Conservation (phyloP, 1,140 invertebrate species). For the Apis mellifera region Amel_HAv3.1 CM009939.2:5626501-5627000, state of each 20-base stretch:
- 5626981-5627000: constrained; percentile 12
- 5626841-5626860: constrained; percentile 50
- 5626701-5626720: neutral
- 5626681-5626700: no score
- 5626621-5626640: no score
- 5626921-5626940: constrained; percentile 7
- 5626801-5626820: neutral
- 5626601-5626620: no score
- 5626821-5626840: constrained; percentile 34
- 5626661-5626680: no score
- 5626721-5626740: constrained; percentile 20
- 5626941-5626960: neutral
- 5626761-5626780: constrained; percentile 33
- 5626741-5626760: constrained; percentile 26
- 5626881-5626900: constrained; percentile 28
- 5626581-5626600: no score
- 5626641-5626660: no score
- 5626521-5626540: no score
- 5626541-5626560: no score
- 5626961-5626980: neutral
- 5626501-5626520: no score
- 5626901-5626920: constrained; percentile 39
- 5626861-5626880: constrained; percentile 57
- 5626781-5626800: neutral
- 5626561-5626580: no score